Evolutionary conservation across 2,888 invertebrate genomes (phyloP), one percentile per base, ranked within the genome.

Genomic region (Glaucopsyche alexis): DNA sequence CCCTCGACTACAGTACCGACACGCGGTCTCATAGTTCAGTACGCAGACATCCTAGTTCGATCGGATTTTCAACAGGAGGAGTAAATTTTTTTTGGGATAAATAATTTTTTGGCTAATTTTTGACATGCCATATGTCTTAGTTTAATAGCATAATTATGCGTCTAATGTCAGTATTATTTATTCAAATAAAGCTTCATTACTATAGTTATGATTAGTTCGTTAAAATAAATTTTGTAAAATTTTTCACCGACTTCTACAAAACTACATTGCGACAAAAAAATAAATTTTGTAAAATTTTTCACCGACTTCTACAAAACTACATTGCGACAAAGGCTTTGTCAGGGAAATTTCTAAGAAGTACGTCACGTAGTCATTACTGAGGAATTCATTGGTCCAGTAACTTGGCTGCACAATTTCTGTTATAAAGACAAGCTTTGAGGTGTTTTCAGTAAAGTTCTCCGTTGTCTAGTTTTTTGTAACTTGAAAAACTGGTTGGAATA

Each of bases 291-390:
- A 8, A 8, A 13, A 49, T 2, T 13, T 14, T 49, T 9, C 49
- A 40, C 64, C 14, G 19, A 19, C 16, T 19, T 16, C 38, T 14
- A 8, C 45, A 66, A 66, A 45, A 66, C 47, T 29, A 29, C 45
- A 42, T 45, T 8, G 29, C 49, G 47, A 69, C 69, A 69, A 69
- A 69, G 69, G 29, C 69, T 69, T 69, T 69, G 9, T 69, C 7
- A 47, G 49, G 47, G 14, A 69, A 47, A 47, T 69, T 49, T 69
- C 19, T n/a, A 69, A 60, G 29, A 55, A 47, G 29, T 19, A 67
- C 40, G 45, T 45, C 45, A 45, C 49, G 13, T 7, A 49, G 69
- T 19, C 29, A 47, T 69, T 49, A 69, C 49, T n/a, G 29, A 47
- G 19, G 45, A 67, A 47, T 16, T 47, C 47, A 47, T 67, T 47